phyloP scores from a whole-genome alignment of 2,888 invertebrate genomes.

The Eupithecia tripunctaria region DNA sequence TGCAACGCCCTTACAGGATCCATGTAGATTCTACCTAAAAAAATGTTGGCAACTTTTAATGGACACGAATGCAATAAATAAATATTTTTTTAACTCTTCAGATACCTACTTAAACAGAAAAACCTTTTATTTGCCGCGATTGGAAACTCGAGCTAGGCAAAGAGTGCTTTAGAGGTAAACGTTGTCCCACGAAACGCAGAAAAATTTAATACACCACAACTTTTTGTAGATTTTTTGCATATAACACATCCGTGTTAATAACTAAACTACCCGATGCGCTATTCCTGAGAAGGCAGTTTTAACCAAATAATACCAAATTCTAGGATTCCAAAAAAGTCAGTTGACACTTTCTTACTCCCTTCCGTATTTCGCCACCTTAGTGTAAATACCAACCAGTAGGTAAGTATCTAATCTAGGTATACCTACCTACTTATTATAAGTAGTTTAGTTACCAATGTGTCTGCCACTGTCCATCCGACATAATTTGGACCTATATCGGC shows the following conservation, averaged over 20 bases:
- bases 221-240: conserved; percentile 5
- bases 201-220: neutral
- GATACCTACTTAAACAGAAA: neutral
- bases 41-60: too few relatives aligned
- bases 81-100: too few relatives aligned
- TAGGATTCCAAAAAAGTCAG: conserved; percentile 21
- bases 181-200: neutral
- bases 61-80: too few relatives aligned
- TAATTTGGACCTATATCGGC: too few relatives aligned
- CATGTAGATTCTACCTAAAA: too few relatives aligned
- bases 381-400: neutral
- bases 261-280: conserved; percentile 4
- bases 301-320: conserved; percentile 20
- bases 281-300: conserved; percentile 9
- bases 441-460: too few relatives aligned
- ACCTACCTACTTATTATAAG: too few relatives aligned
- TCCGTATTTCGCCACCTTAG: conserved; percentile 21
- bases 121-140: neutral
- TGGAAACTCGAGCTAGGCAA: neutral
- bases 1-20: too few relatives aligned
- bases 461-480: too few relatives aligned
- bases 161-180: neutral
- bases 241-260: conserved; percentile 5
- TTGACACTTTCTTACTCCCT: conserved; percentile 18
- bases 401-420: too few relatives aligned